These are phyloP conservation scores for Circaetus gallicus DNA, from an alignment of 2,113 vertebrate genomes.

Conservation along the genomic window DNA sequence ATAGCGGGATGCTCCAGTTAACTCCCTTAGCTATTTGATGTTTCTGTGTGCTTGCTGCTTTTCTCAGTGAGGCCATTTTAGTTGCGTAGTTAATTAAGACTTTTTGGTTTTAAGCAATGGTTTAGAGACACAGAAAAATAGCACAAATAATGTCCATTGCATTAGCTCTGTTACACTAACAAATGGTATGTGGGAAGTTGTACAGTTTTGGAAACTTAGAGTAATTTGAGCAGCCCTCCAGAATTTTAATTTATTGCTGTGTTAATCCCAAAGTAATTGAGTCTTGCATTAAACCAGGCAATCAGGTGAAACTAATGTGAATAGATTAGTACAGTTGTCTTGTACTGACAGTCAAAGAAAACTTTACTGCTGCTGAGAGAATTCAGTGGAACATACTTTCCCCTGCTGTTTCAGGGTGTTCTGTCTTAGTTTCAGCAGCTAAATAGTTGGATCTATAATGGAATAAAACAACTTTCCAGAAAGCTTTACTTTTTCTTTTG, in stretches of 20 bases:
- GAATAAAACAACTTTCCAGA: not conserved
- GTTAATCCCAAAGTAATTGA: conserved; percentile 41
- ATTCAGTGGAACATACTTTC: not conserved
- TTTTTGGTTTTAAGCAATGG: not conserved
- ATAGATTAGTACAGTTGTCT: conserved; percentile 1
- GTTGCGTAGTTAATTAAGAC: not conserved
- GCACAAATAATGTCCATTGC: not conserved
- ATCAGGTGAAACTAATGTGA: conserved; percentile 47
- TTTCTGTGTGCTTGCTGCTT: not conserved
- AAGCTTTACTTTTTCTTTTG: not conserved
- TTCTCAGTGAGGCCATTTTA: not conserved
- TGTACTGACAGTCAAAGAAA: not conserved
- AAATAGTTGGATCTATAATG: not conserved
- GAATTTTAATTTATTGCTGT: conserved; percentile 28
- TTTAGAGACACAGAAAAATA: not conserved
- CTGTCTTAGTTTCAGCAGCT: not conserved
- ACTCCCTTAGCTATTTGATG: not conserved
- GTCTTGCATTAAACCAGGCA: conserved; percentile 32
- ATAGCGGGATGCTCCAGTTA: not conserved
- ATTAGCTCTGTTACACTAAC: not conserved
- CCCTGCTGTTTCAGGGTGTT: not conserved
- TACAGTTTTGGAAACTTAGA: not conserved
- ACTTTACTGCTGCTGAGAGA: not conserved
- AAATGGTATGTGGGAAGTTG: not conserved
- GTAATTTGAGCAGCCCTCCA: not conserved